Evolutionary conservation across 2,797 vertebrate genomes (phyloP), one percentile per base, ranked within the genome.

Genomic region (Semotilus atromaculatus): DNA sequence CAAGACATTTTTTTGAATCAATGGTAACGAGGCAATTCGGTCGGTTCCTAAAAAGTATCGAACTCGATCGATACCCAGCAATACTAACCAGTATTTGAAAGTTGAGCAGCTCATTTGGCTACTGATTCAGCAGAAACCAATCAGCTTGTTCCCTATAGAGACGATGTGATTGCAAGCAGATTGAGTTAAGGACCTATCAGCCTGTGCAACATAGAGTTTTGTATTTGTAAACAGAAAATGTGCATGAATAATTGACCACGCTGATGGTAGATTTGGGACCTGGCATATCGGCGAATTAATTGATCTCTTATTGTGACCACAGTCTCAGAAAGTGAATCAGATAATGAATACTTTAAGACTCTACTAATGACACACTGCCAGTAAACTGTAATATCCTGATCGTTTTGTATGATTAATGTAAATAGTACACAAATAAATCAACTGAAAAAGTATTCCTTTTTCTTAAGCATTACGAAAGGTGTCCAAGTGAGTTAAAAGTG

Each of bases 401-500:
- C 9, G 31, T 79, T 34, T 7, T 7, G 26, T 26, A 66, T 53
- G 26, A 66, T 67, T 79, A 34, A 31, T 40, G 3, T 18, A 80
- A 80, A 55, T 13, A 38, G 13, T 16, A 67, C 34, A 40, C 11
- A 48, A 43, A 62, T 2, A 82, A 67, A 14, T 16, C 1, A 31
- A 34, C 38, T 48, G 26, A 48, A 43, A 68, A 67, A 48, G 45
- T 40, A 40, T 66, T 31, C 10, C 21, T 10, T n/a, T 67, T 23
- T 8, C n/a, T 80, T 14, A 45, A 73, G 68, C 18, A 19, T 31
- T 82, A 26, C 26, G 26, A 58, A 66, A 21, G 64, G 36, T 43
- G 26, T 83, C 81, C 60, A 66, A 64, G 23, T 66, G 31, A 14
- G 58, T 13, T 36, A 48, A 72, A 62, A 40, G 74, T 77, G 14